Evolutionary conservation across 2,797 vertebrate genomes (phyloP), one percentile per base, ranked within the genome.

Genomic region (Eutrigla gurnardus): DNA sequence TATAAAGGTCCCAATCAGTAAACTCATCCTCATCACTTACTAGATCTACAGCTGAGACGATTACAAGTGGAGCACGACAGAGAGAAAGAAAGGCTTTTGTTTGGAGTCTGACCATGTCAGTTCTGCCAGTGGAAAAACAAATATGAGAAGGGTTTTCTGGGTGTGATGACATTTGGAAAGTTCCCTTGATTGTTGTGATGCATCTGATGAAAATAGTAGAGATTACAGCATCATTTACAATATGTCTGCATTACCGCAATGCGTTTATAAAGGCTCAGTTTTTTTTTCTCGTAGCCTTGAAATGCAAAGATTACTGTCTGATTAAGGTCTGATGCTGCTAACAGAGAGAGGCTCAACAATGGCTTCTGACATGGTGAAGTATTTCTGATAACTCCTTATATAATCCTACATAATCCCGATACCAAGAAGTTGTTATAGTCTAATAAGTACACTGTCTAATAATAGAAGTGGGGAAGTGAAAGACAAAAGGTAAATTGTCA

Each of bases 391-490:
- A 39, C 32, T 6, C 46, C 2, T 7, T 32, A 43, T 0, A 39
- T 25, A 3, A n/a, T 15, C 2, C 33, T 52, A 66, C 65, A 60
- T 33, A 46, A 57, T 17, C 1, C 25, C 69, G 39, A 35, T 10
- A 43, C 10, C 0, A 7, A 64, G 2, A 18, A 7, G 53, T 46
- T 4, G 0, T 13, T 15, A 36, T 3, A 0, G 5, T 62, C 4
- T 58, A 37, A 75, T 75, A 59, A 75, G 73, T 57, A 15, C 6
- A 32, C 8, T 2, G 14, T 63, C 5, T 53, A 17, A 59, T 61
- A 35, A 25, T n/a, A 32, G 8, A 66, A 3, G 47, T 6, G 6
- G 3, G 73, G 85, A 88, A 86, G 73, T 78, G 67, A 47, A 42
- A 8, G 25, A 67, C 63, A 65, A 77, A 58, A 55, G 9, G 8